phyloP scores from a whole-genome alignment of 2,113 vertebrate genomes.

The Malurus cyaneus region DNA sequence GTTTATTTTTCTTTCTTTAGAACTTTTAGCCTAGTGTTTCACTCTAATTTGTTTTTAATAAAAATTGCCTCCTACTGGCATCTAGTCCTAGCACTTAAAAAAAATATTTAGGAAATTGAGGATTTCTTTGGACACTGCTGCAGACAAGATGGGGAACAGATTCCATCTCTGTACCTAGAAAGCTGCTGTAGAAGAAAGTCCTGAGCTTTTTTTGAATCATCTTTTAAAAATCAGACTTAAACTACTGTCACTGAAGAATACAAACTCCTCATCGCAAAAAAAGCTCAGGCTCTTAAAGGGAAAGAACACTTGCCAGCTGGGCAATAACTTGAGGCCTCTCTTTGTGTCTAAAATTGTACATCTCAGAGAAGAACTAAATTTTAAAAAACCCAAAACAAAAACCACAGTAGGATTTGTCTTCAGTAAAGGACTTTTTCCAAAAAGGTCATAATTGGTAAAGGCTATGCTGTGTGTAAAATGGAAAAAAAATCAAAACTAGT shows the following conservation, averaged over 20 bases:
- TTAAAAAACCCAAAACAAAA: background rate
- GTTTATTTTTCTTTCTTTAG: constrained; percentile 72
- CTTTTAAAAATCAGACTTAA: background rate
- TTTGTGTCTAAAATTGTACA: background rate
- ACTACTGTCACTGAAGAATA: background rate
- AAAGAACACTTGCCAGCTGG: background rate
- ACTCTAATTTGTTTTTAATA: constrained; percentile 45
- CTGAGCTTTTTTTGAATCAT: background rate
- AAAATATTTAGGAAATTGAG: background rate
- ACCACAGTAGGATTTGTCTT: background rate
- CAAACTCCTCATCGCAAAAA: background rate
- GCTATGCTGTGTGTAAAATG: background rate
- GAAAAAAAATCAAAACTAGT: background rate
- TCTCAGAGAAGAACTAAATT: background rate
- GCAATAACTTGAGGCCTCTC: fast-evolving
- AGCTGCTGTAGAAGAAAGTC: background rate
- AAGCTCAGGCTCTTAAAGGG: background rate
- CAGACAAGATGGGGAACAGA: background rate
- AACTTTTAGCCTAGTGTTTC: constrained; percentile 66
- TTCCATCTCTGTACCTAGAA: background rate
- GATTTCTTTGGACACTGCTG: background rate
- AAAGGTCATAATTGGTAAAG: background rate
- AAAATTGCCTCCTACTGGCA: constrained; percentile 49
- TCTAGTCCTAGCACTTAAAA: constrained; percentile 37
- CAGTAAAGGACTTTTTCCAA: background rate